Conservation (phyloP, 2,113 vertebrate species). For the Cranoglanis bouderius region DNA sequence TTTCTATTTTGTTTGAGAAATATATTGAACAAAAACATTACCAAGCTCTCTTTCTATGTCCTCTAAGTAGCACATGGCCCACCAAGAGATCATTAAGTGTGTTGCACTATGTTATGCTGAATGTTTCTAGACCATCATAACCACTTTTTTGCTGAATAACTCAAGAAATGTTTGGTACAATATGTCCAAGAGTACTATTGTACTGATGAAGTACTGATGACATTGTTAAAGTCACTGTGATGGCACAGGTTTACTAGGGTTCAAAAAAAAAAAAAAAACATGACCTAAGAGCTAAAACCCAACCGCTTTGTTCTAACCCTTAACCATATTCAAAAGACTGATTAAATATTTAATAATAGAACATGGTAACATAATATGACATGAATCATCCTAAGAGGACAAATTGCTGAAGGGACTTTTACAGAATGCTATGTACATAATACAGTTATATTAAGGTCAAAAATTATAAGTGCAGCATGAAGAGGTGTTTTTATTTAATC, state of each 20-base stretch:
- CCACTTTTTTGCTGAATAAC: background rate
- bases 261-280: background rate
- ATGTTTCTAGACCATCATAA: background rate
- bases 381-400: background rate
- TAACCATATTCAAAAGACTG: background rate
- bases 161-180: background rate
- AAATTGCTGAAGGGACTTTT: background rate
- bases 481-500: background rate
- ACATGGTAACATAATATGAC: background rate
- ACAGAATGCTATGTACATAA: background rate
- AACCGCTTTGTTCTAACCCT: background rate
- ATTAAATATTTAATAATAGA: conserved; percentile 6
- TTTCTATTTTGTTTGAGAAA: background rate
- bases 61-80: background rate
- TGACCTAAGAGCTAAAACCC: background rate
- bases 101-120: background rate
- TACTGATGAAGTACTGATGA: background rate
- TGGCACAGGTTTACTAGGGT: background rate
- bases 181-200: background rate
- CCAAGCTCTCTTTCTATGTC: background rate
- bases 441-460: background rate
- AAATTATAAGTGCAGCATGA: background rate
- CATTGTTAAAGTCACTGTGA: background rate
- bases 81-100: background rate
- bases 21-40: background rate